Evolutionary conservation across 2,888 invertebrate species (phyloP).

Genomic region (Eristalinus aeneus): DNA sequence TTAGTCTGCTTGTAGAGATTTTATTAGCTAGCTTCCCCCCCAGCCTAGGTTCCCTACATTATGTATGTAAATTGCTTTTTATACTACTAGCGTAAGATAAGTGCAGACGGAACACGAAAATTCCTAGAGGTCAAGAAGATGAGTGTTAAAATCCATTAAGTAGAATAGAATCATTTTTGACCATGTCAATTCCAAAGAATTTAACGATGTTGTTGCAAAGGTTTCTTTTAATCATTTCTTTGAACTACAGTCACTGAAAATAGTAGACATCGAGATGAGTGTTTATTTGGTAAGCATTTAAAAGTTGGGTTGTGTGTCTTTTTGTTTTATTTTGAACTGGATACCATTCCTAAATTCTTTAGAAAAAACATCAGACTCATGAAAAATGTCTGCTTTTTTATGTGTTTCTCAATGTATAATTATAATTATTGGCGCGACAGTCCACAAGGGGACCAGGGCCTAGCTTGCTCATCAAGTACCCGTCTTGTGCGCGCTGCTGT

Average conservation of each 20-base stretch:
- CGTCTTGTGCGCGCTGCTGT: too few species aligned
- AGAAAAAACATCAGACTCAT: too few species aligned
- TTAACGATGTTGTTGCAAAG: not conserved
- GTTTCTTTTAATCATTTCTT: not conserved
- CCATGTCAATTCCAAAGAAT: not conserved
- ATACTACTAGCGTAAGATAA: not conserved
- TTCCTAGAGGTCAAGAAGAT: not conserved
- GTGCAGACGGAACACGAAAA: not conserved
- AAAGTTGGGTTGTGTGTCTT: too few species aligned
- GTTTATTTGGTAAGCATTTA: not conserved
- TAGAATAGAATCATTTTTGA: not conserved
- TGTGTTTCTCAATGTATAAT: too few species aligned
- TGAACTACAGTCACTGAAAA: not conserved
- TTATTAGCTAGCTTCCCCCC: not conserved
- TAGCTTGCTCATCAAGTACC: too few species aligned
- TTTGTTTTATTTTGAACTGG: too few species aligned
- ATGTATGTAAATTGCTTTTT: not conserved
- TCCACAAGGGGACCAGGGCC: too few species aligned
- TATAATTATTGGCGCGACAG: too few species aligned
- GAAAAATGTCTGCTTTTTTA: too few species aligned
- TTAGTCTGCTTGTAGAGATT: not conserved
- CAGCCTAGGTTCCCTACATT: not conserved
- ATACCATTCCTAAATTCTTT: too few species aligned
- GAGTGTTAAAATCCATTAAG: not conserved
- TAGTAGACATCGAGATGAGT: not conserved